Base-by-base conservation (phyloP, 2,888 invertebrate species). In the Aspidiotus rigidus region DNA sequence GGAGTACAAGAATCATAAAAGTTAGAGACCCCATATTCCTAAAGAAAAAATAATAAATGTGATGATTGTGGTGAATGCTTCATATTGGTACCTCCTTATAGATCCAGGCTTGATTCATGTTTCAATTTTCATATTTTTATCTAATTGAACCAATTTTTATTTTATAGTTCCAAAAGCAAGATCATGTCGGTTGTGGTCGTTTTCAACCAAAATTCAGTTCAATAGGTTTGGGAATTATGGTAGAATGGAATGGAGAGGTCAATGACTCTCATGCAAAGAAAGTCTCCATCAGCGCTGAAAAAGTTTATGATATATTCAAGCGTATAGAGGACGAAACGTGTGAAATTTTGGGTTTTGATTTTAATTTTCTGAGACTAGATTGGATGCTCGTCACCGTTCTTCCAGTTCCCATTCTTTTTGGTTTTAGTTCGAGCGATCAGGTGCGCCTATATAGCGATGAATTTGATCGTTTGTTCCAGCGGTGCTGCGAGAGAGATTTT, bases 351-450 rank as follows among this genome's bases (percentile, higher is more conserved):
- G 86, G 86, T 57, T 95, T 99, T 95, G 97, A 99, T 79, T 96
- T 97, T 0, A 93, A 93, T 78, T 94, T 88, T 79, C 93, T 98
- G 0, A 84, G 99, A 63, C 99, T 99, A 7, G 99, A 99, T 81
- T 99, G 99, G 98, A 98, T 99, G 98, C 89, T 99, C 73, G 85
- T 95, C 7, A 97, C 98, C 2, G 96, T 96, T 11, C 79, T 99
- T 71, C 99, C 99, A 0, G 99, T 99, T 0, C 97, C 99, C n/a
- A n/a, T n/a, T n/a, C n/a, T n/a, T n/a, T 0, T 99, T 99, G 5
- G n/a, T n/a, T n/a, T n/a, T n/a, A n/a, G n/a, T n/a, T n/a, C n/a
- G n/a, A n/a, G n/a, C n/a, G n/a, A n/a, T n/a, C n/a, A n/a, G n/a
- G n/a, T n/a, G n/a, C n/a, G n/a, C n/a, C n/a, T n/a, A n/a, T n/a